Evolutionary conservation across 2,888 invertebrate species (phyloP), one percentile per base, ranked within the genome.

Genomic region (Tetranychus piercei): DNA sequence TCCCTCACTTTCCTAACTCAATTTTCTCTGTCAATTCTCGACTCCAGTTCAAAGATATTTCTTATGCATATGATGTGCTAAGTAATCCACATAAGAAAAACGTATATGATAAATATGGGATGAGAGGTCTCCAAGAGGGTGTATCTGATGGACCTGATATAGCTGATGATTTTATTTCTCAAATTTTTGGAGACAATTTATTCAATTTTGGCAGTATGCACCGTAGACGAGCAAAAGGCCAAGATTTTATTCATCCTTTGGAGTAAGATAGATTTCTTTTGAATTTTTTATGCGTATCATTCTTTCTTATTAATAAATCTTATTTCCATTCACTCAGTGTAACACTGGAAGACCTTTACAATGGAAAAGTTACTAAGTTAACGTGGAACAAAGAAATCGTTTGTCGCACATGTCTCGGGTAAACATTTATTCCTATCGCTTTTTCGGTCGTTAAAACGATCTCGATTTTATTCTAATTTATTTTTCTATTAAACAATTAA

Each of bases 41-140:
- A 44, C 80, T 80, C 73, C 79, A 84, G 85, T 94, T 94, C 81
- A 94, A 94, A 83, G 94, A 95, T 85, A 94, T 95, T 79, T 92
- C 92, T 76, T 94, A 90, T 84, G 94, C 94, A 0, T 93, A 94
- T 82, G 94, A 95, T 85, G 88, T 94, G 72, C 85, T 95, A 74
- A 92, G 93, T 15, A 91, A 94, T 84, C 86, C 90, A 5, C 90
- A 91, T 80, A 94, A 94, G 83, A 86, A 90, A 75, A 87, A 89
- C 80, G 85, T 88, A 67, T 95, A 95, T 82, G 94, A 95, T 82
- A 88, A 88, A 80, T 88, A 87, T 84, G 95, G 94, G 6, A 82
- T 94, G 78, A 90, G 91, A 81, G 94, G 92, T 0, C 84, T 94
- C 79, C 92, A 92, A 84, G 91, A 91, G 81, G 90, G 90, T 73